Evolutionary conservation across 2,797 vertebrate species (phyloP).

Genomic region (Sebastiscus tertius): DNA sequence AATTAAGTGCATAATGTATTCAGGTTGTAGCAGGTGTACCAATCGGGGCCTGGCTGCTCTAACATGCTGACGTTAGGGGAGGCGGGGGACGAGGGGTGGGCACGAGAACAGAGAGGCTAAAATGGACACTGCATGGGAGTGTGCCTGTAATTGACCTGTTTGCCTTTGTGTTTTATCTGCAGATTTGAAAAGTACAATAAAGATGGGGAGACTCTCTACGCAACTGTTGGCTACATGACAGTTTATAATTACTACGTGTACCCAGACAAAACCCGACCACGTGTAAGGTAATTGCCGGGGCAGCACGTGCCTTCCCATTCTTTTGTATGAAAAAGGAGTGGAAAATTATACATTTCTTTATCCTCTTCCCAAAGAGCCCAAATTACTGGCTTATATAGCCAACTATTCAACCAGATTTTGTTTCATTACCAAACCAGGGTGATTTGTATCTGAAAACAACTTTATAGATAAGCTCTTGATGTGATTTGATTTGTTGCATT

Average conservation of each 20-base stretch:
- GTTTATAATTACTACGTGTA: constrained; percentile 99
- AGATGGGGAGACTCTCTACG: constrained; percentile 98
- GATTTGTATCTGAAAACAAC: constrained; percentile 79
- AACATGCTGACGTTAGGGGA: constrained; percentile 89
- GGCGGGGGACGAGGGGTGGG: constrained; percentile 16
- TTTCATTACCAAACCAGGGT: constrained; percentile 75
- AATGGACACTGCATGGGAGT: constrained; percentile 97
- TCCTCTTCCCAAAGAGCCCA: constrained; percentile 80
- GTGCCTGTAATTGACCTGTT: constrained; percentile 99
- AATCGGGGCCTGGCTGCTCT: constrained; percentile 91
- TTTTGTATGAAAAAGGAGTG: constrained; percentile 84
- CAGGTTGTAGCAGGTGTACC: constrained; percentile 99
- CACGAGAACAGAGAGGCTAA: constrained; percentile 86
- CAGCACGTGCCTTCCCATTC: constrained; percentile 97
- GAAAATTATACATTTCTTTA: constrained; percentile 88
- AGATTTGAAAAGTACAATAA: constrained; percentile 99
- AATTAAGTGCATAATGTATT: constrained; percentile 99
- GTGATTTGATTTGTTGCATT: constrained; percentile 69
- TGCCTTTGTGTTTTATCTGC: constrained; percentile 98
- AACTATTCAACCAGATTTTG: constrained; percentile 77
- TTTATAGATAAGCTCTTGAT: constrained; percentile 75
- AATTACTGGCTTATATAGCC: constrained; percentile 85
- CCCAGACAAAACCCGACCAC: constrained; percentile 99
- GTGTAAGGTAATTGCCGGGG: constrained; percentile 99
- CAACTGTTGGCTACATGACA: constrained; percentile 99